Evolutionary conservation across 2,888 invertebrate genomes (phyloP).

Genomic region (Scaptomyza caliginosa): DNA sequence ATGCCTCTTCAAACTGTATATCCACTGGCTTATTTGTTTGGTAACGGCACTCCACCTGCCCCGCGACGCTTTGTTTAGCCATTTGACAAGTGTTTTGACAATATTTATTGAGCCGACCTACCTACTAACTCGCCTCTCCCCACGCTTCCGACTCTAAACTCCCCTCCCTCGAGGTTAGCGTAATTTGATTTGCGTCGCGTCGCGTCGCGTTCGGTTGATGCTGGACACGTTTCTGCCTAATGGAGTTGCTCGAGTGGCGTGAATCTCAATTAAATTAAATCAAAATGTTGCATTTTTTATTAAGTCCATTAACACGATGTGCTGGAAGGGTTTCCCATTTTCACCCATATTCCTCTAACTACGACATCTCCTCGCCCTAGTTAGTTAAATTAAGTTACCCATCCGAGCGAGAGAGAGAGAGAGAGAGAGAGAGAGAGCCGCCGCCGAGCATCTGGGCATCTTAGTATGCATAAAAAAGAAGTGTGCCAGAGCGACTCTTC

Average conservation of each 20-base stretch:
- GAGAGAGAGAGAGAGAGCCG: no score
- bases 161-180: constrained; percentile 31
- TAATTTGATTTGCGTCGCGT: constrained; percentile 78
- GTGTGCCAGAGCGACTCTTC: constrained; percentile 50
- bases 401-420: constrained; percentile 7
- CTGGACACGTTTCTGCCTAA: constrained; percentile 83
- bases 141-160: not conserved
- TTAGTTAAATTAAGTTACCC: constrained; percentile 75
- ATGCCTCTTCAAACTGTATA: constrained; percentile 42
- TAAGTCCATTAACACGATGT: constrained; percentile 73
- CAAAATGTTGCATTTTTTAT: constrained; percentile 80
- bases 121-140: not conserved
- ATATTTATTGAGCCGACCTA: constrained; percentile 73
- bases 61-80: constrained; percentile 71
- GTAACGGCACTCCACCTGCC: constrained; percentile 2
- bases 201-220: constrained; percentile 53
- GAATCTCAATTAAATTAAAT: constrained; percentile 83
- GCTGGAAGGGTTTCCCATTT: constrained; percentile 48
- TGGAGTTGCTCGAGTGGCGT: constrained; percentile 83
- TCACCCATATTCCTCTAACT: constrained; percentile 1
- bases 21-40: constrained; percentile 50
- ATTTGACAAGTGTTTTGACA: constrained; percentile 82
- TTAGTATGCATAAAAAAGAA: constrained; percentile 75
- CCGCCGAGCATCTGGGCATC: constrained; percentile 43
- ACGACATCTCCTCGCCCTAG: constrained; percentile 25